Percentiles rank a stretch among this genome's conserved stretches.
These are phyloP conservation scores for Drosophila micromelanica DNA, from an alignment of 1,140 invertebrate species.

Conservation along the genomic window DNA sequence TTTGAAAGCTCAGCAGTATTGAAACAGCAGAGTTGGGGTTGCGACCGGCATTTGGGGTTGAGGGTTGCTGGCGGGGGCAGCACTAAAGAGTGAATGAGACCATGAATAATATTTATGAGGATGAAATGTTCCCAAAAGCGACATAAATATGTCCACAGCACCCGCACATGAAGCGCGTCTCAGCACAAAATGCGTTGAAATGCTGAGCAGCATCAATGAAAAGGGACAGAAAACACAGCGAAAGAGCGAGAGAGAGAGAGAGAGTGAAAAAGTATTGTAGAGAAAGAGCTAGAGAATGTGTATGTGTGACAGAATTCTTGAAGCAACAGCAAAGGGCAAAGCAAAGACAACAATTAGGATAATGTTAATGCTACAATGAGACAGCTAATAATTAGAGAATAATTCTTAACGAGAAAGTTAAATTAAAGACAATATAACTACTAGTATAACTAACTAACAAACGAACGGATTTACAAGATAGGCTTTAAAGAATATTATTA, in stretches of 20 bases:
- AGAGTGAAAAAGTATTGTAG: neutral
- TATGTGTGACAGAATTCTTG: slow-evolving; percentile 8
- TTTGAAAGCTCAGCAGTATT: slow-evolving; percentile 76
- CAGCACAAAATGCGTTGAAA: slow-evolving; percentile 72
- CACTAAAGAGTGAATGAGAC: slow-evolving; percentile 67
- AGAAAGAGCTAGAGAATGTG: neutral
- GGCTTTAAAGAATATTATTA: too few species aligned
- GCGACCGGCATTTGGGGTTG: neutral
- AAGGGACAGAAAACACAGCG: too few species aligned
- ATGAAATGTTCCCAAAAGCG: slow-evolving; percentile 84
- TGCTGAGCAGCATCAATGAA: slow-evolving; percentile 28
- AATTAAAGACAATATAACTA: too few species aligned
- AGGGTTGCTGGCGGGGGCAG: slow-evolving; percentile 8
- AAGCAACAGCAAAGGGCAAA: neutral
- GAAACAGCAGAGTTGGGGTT: slow-evolving; percentile 11
- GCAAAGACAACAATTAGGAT: neutral
- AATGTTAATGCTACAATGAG: slow-evolving; percentile 12
- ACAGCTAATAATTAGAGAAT: too few species aligned
- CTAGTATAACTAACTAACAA: too few species aligned
- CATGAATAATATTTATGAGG: slow-evolving; percentile 84
- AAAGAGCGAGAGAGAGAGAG: neutral
- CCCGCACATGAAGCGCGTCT: slow-evolving; percentile 74
- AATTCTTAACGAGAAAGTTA: too few species aligned
- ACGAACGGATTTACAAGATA: too few species aligned
- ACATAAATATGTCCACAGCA: slow-evolving; percentile 84